Conservation (phyloP, 2,797 vertebrate genomes). For the Karalla daura region DNA sequence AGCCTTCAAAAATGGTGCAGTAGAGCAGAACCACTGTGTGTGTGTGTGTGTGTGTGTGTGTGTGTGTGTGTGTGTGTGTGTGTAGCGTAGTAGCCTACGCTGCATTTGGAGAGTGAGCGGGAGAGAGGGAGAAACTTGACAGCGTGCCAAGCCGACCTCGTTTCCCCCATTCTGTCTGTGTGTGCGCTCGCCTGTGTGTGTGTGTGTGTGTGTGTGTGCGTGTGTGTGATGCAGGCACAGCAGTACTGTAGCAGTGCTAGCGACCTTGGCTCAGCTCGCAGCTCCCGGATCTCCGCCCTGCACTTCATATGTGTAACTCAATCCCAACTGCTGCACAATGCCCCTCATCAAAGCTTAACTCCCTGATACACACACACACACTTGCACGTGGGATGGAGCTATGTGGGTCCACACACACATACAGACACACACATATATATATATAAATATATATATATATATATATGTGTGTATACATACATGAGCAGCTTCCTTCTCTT, state of each 20-base stretch:
- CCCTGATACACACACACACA: slow-evolving; percentile 6
- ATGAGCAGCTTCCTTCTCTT: not conserved
- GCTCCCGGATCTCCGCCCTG: slow-evolving; percentile 73
- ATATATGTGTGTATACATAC: not conserved
- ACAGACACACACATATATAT: not conserved
- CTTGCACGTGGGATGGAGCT: slow-evolving; percentile 4
- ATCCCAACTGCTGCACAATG: slow-evolving; percentile 51
- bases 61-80: slow-evolving; percentile 48
- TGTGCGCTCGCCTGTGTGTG: slow-evolving; percentile 13
- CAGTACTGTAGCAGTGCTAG: slow-evolving; percentile 67
- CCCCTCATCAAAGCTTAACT: slow-evolving; percentile 28
- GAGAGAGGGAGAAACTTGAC: slow-evolving; percentile 72
- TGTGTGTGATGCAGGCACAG: slow-evolving; percentile 67
- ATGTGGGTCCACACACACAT: not conserved
- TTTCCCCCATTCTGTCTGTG: slow-evolving; percentile 61
- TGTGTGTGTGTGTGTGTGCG: slow-evolving; percentile 26
- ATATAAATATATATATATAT: not conserved
- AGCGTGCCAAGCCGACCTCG: slow-evolving; percentile 75
- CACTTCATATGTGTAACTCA: slow-evolving; percentile 79
- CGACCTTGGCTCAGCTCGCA: slow-evolving; percentile 68
- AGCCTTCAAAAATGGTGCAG: slow-evolving; percentile 72
- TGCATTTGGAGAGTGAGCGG: slow-evolving; percentile 56
- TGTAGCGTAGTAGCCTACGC: slow-evolving; percentile 71
- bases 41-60: slow-evolving; percentile 48
- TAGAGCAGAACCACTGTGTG: slow-evolving; percentile 65